These are phyloP conservation scores for Spea multiplicata DNA, from an alignment of 2,113 vertebrate species.

Conservation along the genomic window DNA sequence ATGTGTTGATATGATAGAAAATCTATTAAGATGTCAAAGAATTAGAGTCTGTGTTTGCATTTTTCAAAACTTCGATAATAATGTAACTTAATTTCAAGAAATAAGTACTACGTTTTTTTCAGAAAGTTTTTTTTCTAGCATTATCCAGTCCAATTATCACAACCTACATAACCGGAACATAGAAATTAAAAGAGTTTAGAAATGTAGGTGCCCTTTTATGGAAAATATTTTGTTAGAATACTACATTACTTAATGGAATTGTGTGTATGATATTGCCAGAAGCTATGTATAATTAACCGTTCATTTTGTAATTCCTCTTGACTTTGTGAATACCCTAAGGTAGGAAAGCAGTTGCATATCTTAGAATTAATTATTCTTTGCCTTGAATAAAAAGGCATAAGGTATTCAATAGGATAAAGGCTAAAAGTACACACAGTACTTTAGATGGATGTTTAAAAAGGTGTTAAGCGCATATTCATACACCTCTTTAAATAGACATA, in stretches of 20 bases:
- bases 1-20: no score
- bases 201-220: slow-evolving; percentile 31
- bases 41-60: not conserved
- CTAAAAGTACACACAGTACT: slow-evolving; percentile 26
- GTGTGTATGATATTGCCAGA: slow-evolving; percentile 43
- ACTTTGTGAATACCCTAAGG: slow-evolving; percentile 42
- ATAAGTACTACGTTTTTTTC: not conserved
- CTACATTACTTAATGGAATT: slow-evolving; percentile 40
- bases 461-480: not conserved
- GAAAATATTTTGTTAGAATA: slow-evolving; percentile 44
- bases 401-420: slow-evolving; percentile 34
- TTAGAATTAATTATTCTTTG: slow-evolving; percentile 47
- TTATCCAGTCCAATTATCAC: slow-evolving; percentile 19
- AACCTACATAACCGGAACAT: not conserved
- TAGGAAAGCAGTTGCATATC: slow-evolving; percentile 39
- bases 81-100: not conserved
- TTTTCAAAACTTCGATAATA: not conserved
- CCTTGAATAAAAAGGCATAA: slow-evolving; percentile 32
- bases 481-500: not conserved
- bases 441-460: slow-evolving; percentile 16
- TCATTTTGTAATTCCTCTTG: slow-evolving; percentile 48
- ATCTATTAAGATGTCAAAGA: no score
- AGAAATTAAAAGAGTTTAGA: slow-evolving; percentile 22
- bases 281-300: slow-evolving; percentile 48
- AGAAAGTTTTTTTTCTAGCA: not conserved